A percentile compares a stretch with the other conserved stretches of the same genome.
Evolutionary conservation across 1,140 invertebrate species (phyloP).

Genomic region (Riptortus pedestris): DNA sequence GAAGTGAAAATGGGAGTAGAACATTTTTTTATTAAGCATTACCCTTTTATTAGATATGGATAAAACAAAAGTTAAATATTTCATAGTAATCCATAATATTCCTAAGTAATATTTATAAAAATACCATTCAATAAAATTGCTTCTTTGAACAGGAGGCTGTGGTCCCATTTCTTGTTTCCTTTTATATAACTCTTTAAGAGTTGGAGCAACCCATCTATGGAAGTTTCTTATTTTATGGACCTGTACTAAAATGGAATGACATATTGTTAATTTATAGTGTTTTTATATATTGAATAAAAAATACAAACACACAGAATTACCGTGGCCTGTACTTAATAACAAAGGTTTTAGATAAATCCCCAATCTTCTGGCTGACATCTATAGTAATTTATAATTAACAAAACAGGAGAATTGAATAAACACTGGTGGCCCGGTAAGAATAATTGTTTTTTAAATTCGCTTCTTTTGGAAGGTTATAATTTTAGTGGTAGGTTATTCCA

Average conservation of each 20-base stretch:
- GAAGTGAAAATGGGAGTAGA: neutral
- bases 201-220: conserved; percentile 46
- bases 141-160: conserved; percentile 41
- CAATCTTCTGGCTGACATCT: too few species aligned
- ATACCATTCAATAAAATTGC: conserved; percentile 56
- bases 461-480: too few species aligned
- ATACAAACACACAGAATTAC: too few species aligned
- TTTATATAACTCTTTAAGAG: conserved; percentile 38
- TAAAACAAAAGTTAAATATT: conserved; percentile 14
- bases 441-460: too few species aligned
- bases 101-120: neutral
- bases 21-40: neutral
- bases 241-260: neutral
- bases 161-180: conserved; percentile 37
- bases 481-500: too few species aligned
- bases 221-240: neutral
- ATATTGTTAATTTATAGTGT: too few species aligned
- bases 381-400: too few species aligned
- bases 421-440: too few species aligned
- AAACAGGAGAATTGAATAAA: too few species aligned
- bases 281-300: too few species aligned
- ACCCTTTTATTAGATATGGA: conserved; percentile 7
- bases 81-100: neutral
- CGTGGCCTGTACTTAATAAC: too few species aligned
- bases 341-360: too few species aligned